Conservation (phyloP, 1,140 invertebrate species). For the Calephelis virginiensis region DNA sequence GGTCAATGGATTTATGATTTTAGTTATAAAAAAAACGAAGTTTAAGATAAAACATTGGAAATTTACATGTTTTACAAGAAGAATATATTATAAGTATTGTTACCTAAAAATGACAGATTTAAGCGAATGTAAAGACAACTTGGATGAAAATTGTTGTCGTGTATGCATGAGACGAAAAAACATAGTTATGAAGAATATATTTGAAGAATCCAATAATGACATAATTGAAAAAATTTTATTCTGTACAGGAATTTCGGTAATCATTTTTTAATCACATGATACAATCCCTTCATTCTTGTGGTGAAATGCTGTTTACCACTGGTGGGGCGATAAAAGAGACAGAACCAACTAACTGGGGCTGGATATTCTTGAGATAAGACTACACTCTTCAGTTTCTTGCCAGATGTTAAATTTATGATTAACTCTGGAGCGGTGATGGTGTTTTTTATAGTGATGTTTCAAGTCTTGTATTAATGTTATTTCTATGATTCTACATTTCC, state of each 20-base stretch:
- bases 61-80: too few species aligned
- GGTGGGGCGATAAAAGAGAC: too few species aligned
- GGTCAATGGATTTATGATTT: too few species aligned
- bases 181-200: conserved; percentile 36
- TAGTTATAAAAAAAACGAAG: too few species aligned
- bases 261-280: conserved; percentile 1
- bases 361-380: too few species aligned
- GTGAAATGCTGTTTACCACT: background rate
- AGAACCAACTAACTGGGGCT: background rate
- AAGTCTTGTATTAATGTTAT: conserved; percentile 3
- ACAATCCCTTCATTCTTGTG: background rate
- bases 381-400: too few species aligned
- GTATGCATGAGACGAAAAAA: conserved; percentile 37
- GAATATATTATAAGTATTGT: too few species aligned
- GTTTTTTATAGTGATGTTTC: too few species aligned
- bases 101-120: background rate
- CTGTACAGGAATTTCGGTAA: conserved; percentile 48
- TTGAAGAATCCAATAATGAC: conserved; percentile 29
- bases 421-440: too few species aligned
- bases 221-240: conserved; percentile 42
- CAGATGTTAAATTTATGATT: too few species aligned
- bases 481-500: background rate
- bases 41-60: too few species aligned
- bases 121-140: background rate
- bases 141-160: conserved; percentile 33